These are phyloP conservation scores for Calliopum simillimum DNA, from an alignment of 2,888 invertebrate species.

Conservation along the genomic window DNA sequence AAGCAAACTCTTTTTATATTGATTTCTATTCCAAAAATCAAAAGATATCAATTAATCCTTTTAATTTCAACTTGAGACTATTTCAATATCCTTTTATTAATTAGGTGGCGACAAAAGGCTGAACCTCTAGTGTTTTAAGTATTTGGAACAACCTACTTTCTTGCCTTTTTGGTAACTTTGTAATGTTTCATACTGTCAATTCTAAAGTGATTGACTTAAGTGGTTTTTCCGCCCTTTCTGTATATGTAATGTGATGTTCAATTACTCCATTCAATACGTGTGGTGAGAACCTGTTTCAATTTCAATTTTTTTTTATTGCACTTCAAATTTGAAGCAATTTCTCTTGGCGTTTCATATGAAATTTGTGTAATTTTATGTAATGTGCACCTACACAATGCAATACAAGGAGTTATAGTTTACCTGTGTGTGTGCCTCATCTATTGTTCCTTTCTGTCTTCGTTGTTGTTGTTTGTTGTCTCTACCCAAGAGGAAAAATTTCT, in stretches of 20 bases:
- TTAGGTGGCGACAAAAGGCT: constrained; percentile 53
- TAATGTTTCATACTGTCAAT: constrained; percentile 5
- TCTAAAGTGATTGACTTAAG: constrained; percentile 36
- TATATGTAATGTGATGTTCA: neutral
- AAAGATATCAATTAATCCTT: constrained; percentile 29
- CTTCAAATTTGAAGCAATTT: constrained; percentile 4
- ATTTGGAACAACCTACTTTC: constrained; percentile 56
- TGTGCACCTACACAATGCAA: constrained; percentile 23
- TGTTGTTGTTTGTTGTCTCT: neutral
- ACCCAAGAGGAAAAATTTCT: too few species aligned
- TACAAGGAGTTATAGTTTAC: constrained; percentile 25
- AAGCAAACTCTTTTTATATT: too few species aligned
- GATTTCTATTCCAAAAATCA: too few species aligned
- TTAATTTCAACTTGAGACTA: constrained; percentile 59
- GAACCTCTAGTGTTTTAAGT: constrained; percentile 48
- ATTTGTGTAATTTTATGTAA: constrained; percentile 38
- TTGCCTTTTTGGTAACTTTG: constrained; percentile 39
- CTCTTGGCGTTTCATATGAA: constrained; percentile 16
- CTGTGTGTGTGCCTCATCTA: constrained; percentile 4
- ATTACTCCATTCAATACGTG: neutral
- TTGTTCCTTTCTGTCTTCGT: neutral
- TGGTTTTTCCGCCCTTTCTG: constrained; percentile 42
- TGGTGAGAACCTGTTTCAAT: constrained; percentile 51
- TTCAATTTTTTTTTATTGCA: constrained; percentile 44
- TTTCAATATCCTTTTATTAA: constrained; percentile 38